These are phyloP conservation scores for Epizoanthus illoricatus DNA, from an alignment of 92 coral and sea anemone genomes.

Conservation along the genomic window DNA sequence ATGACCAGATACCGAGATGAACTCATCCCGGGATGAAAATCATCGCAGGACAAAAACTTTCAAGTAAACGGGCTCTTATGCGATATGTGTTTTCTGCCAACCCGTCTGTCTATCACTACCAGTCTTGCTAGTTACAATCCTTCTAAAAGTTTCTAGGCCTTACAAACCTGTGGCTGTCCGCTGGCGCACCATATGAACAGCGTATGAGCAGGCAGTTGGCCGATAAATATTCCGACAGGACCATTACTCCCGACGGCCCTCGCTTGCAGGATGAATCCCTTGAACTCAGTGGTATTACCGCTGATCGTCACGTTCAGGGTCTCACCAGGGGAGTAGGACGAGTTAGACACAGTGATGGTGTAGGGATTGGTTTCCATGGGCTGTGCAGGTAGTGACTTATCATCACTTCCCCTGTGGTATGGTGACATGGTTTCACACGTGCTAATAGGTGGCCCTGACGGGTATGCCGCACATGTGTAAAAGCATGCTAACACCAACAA, in stretches of 20 bases:
- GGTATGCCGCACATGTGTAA: constrained; percentile 30
- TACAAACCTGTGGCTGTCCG: constrained; percentile 54
- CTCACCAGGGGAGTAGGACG: constrained; percentile 49
- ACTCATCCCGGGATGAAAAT: too few relatives aligned
- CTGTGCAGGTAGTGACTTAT: constrained; percentile 10
- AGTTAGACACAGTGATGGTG: constrained; percentile 46
- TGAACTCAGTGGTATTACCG: constrained; percentile 42
- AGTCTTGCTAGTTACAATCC: background rate
- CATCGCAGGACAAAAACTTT: too few relatives aligned
- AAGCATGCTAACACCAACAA: constrained; percentile 19
- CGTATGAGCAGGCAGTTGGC: constrained; percentile 14
- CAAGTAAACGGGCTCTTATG: too few relatives aligned
- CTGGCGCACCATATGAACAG: constrained; percentile 53
- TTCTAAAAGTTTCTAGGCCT: too few relatives aligned
- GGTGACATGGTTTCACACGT: constrained; percentile 54
- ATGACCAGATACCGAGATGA: too few relatives aligned
- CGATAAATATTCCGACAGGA: constrained; percentile 58
- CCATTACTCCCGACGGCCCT: constrained; percentile 35
- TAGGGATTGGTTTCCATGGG: constrained; percentile 36
- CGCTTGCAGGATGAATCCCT: constrained; percentile 62
- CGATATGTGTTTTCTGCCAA: background rate
- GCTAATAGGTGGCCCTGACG: constrained; percentile 51
- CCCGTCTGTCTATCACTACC: background rate
- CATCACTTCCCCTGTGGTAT: background rate
- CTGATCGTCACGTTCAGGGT: constrained; percentile 52